Base-by-base conservation (phyloP, 2,797 vertebrate species). In the Chaetophractus vellerosus region DNA sequence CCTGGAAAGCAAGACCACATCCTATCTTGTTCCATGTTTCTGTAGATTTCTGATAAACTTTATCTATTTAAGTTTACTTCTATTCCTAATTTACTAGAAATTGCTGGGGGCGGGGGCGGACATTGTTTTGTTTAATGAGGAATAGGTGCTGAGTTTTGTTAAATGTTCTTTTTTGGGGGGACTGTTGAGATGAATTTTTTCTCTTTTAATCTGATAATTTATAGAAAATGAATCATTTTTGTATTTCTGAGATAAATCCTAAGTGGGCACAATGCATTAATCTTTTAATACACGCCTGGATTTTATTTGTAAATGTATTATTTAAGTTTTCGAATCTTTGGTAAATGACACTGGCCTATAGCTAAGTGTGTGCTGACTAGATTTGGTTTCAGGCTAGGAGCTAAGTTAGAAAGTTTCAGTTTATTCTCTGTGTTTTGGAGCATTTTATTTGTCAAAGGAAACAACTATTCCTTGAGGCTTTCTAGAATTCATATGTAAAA, bases 201-300 rank as follows among this genome's bases (percentile, higher is more conserved):
- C n/a, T 80, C 45, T 59, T 4, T 68, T 72, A 78, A 41, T 88
- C 6, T 82, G 41, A 63, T 79, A 79, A 80, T n/a, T 84, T 84
- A 90, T 41, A 75, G 23, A 83, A 26, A 80, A 84, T 75, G 38
- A 94, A 68, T 74, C 36, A 83, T 90, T 16, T 74, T 83, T 93
- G 26, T 6, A 81, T 88, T 38, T 23, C 19, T 80, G 64, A 80
- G 52, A 55, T 69, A 80, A 63, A 83, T 36, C 66, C 50, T 69
- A 71, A n/a, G 1, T 45, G 45, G 45, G 10, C 45, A 45, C 45
- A 45, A 45, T 45, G 45, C 45, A 45, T 45, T 45, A 45, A 9
- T 45, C 45, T 45, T 45, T 45, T 45, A 45, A 45, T 45, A 45
- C 45, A 45, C 9, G 7, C 45, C 45, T 45, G 45, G 10, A 45